These are phyloP conservation scores for Myopa testacea DNA, from an alignment of 2,888 invertebrate species.

Conservation along the genomic window DNA sequence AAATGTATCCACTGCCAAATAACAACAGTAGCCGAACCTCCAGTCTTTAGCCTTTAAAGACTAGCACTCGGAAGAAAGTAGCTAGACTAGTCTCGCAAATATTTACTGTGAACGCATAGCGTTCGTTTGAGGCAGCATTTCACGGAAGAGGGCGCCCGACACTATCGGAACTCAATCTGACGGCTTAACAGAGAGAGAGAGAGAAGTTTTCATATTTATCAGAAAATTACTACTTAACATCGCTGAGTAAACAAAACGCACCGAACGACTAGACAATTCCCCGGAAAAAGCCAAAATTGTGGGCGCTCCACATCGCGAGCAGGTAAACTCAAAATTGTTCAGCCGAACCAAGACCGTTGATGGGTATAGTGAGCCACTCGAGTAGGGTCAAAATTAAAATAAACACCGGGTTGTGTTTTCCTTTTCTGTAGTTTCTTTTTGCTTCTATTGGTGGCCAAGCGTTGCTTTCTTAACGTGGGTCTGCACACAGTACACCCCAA, in stretches of 20 bases:
- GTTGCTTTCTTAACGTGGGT: conserved; percentile 35
- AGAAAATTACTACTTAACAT: conserved; percentile 64
- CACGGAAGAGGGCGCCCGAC: neutral
- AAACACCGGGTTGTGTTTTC: conserved; percentile 51
- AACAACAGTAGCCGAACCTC: neutral
- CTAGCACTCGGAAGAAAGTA: neutral
- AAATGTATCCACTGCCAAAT: neutral
- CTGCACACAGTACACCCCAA: conserved; percentile 18
- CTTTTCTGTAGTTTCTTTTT: conserved; percentile 12
- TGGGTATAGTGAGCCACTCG: conserved; percentile 50
- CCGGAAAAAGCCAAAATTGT: conserved; percentile 46
- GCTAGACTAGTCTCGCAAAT: neutral
- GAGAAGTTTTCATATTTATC: conserved; percentile 50
- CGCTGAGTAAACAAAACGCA: conserved; percentile 45
- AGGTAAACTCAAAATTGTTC: neutral
- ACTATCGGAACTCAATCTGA: conserved; percentile 20
- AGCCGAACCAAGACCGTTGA: neutral
- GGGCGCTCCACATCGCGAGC: conserved; percentile 21
- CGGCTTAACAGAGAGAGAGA: neutral
- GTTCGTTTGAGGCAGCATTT: neutral
- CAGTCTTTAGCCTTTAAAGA: neutral
- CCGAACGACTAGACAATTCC: conserved; percentile 48
- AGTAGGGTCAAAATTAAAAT: conserved; percentile 63
- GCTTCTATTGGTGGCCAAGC: conserved; percentile 19
- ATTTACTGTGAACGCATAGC: neutral